Conservation (phyloP, 2,113 vertebrate genomes). For the Tragelaphus buxtoni region DNA sequence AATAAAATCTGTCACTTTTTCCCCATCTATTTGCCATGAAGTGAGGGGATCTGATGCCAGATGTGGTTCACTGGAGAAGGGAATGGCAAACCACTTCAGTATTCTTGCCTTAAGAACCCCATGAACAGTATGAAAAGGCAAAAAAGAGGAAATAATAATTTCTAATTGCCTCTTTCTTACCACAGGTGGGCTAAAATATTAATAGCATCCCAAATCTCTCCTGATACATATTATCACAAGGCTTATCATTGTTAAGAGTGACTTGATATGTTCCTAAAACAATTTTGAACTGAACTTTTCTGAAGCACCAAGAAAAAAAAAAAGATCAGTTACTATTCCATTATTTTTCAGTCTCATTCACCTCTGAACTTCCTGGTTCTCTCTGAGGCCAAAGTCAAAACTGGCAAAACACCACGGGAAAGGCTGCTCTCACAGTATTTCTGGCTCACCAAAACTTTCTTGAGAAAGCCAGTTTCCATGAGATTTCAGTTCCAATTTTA, state of each 20-base stretch:
- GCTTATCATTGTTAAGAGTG: neutral
- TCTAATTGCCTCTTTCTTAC: neutral
- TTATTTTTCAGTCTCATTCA: constrained; percentile 64
- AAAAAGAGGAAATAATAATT: neutral
- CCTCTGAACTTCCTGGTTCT: constrained; percentile 66
- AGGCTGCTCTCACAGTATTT: constrained; percentile 63
- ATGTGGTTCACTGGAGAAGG: neutral
- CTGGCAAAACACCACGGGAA: constrained; percentile 63
- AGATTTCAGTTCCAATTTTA: constrained; percentile 68
- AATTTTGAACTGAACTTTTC: constrained; percentile 48
- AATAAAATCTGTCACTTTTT: neutral
- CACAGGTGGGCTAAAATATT: neutral
- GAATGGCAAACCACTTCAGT: neutral
- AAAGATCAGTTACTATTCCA: constrained; percentile 58
- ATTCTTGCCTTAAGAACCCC: neutral
- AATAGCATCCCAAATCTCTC: neutral
- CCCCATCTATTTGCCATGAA: neutral
- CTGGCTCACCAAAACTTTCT: constrained; percentile 65
- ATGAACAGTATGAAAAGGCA: neutral
- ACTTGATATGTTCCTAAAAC: neutral
- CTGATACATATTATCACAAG: neutral
- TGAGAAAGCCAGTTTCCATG: constrained; percentile 72
- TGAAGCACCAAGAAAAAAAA: constrained; percentile 32
- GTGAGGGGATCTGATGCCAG: neutral
- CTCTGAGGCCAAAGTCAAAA: constrained; percentile 52